Base-by-base conservation (phyloP, 2,888 invertebrate genomes). In the Diarsia mendica region DNA sequence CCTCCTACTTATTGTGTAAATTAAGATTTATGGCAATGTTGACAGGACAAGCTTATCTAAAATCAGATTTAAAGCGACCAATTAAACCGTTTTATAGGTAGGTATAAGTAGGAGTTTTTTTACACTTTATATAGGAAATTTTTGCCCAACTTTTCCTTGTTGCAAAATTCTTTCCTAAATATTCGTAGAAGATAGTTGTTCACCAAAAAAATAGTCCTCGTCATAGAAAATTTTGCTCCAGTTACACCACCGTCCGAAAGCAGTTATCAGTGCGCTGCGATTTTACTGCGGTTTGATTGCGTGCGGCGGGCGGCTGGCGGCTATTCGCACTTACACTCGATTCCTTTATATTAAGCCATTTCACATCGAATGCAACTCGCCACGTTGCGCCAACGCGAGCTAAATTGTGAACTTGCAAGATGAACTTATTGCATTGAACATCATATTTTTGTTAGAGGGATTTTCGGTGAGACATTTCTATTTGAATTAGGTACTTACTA, bases 201-300 rank as follows among this genome's bases (percentile, higher is more conserved):
- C 28, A 33, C 8, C 6, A 51, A 44, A n/a, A 28, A 18, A 55
- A 0, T 28, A 48, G 44, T 2, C 6, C 2, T 51, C 13, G 1
- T n/a, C 10, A 46, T 51, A 28, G 15, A 10, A 15, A 44, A 28
- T 33, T 68, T 82, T 18, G 28, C 69, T 53, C 90, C 65, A 75
- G n/a, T 68, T 93, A 88, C 88, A 68, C 46, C 88, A 20, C 75
- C 39, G 60, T n/a, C 89, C 65, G 72, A 80, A 75, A 67, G 84
- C 90, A 90, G 92, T 91, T 92, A 91, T 92, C 92, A 91, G 89
- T 88, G 84, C 88, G 85, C 88, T 88, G 90, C 90, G 92, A 91
- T 93, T 93, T 91, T 90, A 93, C 90, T 92, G 93, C 92, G 92
- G 89, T 94, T 93, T 94, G 94, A 94, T 94, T 92, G 92, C 93